These are phyloP conservation scores for Thamnaconus septentrionalis DNA, from an alignment of 2,113 vertebrate species.

Conservation along the genomic window DNA sequence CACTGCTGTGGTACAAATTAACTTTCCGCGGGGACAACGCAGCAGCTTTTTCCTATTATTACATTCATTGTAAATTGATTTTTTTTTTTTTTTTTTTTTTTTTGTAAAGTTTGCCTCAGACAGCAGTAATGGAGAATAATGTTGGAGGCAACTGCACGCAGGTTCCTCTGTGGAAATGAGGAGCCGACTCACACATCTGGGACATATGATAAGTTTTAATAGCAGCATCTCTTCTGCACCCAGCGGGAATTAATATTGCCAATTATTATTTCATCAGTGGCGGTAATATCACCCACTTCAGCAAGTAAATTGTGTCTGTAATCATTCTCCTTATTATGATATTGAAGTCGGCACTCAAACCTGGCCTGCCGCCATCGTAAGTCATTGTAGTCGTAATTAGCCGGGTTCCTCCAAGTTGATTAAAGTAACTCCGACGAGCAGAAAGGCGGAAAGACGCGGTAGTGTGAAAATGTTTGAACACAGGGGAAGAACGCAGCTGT, in stretches of 20 bases:
- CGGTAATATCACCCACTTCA: constrained; percentile 7
- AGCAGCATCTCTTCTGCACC: not conserved
- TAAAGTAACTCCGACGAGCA: constrained; percentile 9
- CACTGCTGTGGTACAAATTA: constrained; percentile 37
- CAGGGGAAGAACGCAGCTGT: too few species aligned
- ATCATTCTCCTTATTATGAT: not conserved
- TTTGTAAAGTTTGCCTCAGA: not conserved
- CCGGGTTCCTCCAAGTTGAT: not conserved
- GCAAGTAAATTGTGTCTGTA: constrained; percentile 7
- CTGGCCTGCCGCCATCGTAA: not conserved
- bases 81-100: not conserved
- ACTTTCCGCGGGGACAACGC: constrained; percentile 9
- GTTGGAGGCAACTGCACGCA: constrained; percentile 4
- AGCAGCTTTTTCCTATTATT: constrained; percentile 5
- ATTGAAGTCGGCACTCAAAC: constrained; percentile 12
- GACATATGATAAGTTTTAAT: constrained; percentile 14
- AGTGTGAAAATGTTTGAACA: not conserved
- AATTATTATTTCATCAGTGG: constrained; percentile 18
- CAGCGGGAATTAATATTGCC: not conserved
- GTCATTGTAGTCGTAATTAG: not conserved
- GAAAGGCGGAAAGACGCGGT: constrained; percentile 1
- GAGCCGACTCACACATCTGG: constrained; percentile 12
- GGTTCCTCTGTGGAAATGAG: constrained; percentile 29
- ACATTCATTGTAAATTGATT: constrained; percentile 4
- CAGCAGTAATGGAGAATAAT: constrained; percentile 7